Conservation (phyloP, 2,888 invertebrate species). For the Stenichneumon culpator region DNA sequence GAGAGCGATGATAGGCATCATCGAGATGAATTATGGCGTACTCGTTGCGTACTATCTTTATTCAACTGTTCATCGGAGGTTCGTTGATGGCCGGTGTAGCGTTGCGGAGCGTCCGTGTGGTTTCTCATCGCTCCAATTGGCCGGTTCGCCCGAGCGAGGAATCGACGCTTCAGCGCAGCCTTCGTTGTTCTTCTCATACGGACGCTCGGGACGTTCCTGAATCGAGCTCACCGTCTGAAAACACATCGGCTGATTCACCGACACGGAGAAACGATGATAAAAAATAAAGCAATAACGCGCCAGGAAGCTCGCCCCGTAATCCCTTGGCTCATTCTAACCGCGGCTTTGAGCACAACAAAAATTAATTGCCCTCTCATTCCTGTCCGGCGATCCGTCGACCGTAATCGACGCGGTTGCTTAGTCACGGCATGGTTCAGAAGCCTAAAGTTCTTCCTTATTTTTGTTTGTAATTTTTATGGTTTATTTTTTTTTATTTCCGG, state of each 20-base stretch:
- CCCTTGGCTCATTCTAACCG: slow-evolving; percentile 13
- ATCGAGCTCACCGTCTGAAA: slow-evolving; percentile 21
- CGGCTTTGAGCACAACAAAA: slow-evolving; percentile 42
- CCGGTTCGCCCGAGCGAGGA: slow-evolving; percentile 59
- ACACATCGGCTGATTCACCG: slow-evolving; percentile 26
- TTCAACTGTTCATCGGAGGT: slow-evolving; percentile 32
- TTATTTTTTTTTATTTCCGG: slow-evolving; percentile 10
- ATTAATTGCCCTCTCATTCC: slow-evolving; percentile 57
- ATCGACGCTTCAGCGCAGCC: slow-evolving; percentile 17
- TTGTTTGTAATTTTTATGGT: slow-evolving; percentile 8
- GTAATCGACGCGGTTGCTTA: slow-evolving; percentile 23
- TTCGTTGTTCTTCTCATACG: background rate
- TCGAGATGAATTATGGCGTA: slow-evolving; percentile 12
- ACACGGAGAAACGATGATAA: slow-evolving; percentile 23
- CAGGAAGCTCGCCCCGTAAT: slow-evolving; percentile 15
- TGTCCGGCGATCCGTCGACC: slow-evolving; percentile 12
- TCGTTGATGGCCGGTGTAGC: slow-evolving; percentile 33
- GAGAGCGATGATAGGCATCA: slow-evolving; percentile 38
- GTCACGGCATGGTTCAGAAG: slow-evolving; percentile 30
- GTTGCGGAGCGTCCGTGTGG: slow-evolving; percentile 43
- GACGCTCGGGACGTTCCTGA: slow-evolving; percentile 1
- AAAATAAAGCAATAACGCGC: slow-evolving; percentile 51
- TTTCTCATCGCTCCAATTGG: slow-evolving; percentile 67
- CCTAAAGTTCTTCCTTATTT: slow-evolving; percentile 31
- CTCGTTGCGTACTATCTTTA: slow-evolving; percentile 9